Conservation (phyloP, 1,140 invertebrate species). For the Hesperophylax magnus region DNA sequence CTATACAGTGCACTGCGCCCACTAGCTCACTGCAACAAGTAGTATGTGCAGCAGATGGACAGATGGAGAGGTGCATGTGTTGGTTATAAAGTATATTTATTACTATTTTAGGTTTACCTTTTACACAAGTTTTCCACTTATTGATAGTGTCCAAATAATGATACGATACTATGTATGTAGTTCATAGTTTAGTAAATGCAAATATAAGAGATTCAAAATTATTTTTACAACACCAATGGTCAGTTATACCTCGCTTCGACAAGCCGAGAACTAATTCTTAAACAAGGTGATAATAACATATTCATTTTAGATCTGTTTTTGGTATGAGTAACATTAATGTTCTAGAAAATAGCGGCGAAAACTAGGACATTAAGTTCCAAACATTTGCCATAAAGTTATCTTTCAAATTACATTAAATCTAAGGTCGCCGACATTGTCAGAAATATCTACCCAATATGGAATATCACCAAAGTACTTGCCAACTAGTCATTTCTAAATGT, state of each 20-base stretch:
- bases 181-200: slow-evolving; percentile 28
- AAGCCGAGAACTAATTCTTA: slow-evolving; percentile 25
- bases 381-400: background rate
- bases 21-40: too few species aligned
- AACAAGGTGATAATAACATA: slow-evolving; percentile 29
- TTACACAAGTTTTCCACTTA: slow-evolving; percentile 25
- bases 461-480: slow-evolving; percentile 29
- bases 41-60: too few species aligned
- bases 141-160: slow-evolving; percentile 12
- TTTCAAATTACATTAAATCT: background rate
- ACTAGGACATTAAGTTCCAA: slow-evolving; percentile 7
- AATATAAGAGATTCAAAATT: slow-evolving; percentile 32
- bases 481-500: slow-evolving; percentile 37
- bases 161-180: slow-evolving; percentile 4
- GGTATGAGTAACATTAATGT: slow-evolving; percentile 34
- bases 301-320: slow-evolving; percentile 42
- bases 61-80: background rate
- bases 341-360: slow-evolving; percentile 21
- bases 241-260: slow-evolving; percentile 24
- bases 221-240: slow-evolving; percentile 42
- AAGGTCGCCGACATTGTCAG: slow-evolving; percentile 1
- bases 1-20: too few species aligned
- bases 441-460: slow-evolving; percentile 27
- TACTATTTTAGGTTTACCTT: slow-evolving; percentile 11
- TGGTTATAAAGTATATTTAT: slow-evolving; percentile 14